Base-by-base conservation (phyloP, 2,888 invertebrate species). In the Phragmatobia fuliginosa region DNA sequence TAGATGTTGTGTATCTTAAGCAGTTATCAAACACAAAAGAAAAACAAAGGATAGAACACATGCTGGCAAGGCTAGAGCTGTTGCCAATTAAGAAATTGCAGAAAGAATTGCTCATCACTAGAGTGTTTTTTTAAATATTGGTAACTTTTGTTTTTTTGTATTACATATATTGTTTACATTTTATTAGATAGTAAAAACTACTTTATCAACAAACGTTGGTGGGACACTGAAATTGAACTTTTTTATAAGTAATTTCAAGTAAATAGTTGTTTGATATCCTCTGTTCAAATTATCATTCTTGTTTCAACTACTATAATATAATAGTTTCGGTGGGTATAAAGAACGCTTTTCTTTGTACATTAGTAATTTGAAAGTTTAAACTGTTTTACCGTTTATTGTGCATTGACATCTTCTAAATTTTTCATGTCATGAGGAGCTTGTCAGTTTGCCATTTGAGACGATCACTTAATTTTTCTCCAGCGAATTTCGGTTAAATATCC, bases 181-280 rank as follows among this genome's bases (percentile, higher is more conserved):
- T 72, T 59, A 72, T 61, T 63, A 72, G 49, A 76, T 76, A 80
- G 82, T 78, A 78, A 58, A 64, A n/a, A n/a, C n/a, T n/a, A n/a
- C n/a, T 62, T 62, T 58, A 66, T 66, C 61, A 73, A 71, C 33
- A 33, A 64, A 73, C 56, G 71, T 66, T 76, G 76, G 75, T 76
- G 68, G 62, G 62, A 73, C 72, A 68, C 66, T 67, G 58, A 72
- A 76, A 80, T 80, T 78, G 16, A 3, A 10, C 11, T 14, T 74
- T 70, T 78, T 76, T 75, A 75, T 81, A 79, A 74, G 71, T 66
- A 64, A 73, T 76, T 63, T 73, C 71, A 70, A 63, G 80, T 65
- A 76, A 66, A 75, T 74, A 73, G 59, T 80, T 80, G 80, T 81
- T 81, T 81, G 76, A 78, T 62, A 71, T 76, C 69, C 74, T 78